Percentiles rank a stretch among this genome's conserved stretches.
These are phyloP conservation scores for Cyphomyrmex costatus DNA, from an alignment of 1,140 invertebrate species.

Conservation along the genomic window DNA sequence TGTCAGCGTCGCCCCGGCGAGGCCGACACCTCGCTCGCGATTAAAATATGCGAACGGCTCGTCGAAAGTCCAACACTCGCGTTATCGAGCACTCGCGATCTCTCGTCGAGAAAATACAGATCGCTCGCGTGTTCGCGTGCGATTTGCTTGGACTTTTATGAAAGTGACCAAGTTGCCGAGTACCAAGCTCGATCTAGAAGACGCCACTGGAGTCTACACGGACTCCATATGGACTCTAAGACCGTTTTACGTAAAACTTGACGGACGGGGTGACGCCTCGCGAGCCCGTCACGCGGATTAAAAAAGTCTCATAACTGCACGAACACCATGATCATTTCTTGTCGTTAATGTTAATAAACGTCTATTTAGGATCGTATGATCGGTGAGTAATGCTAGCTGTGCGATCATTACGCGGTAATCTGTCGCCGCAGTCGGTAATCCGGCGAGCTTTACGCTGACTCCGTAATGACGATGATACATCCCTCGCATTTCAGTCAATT, in stretches of 20 bases:
- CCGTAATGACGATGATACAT: slow-evolving; percentile 83
- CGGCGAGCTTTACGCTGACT: slow-evolving; percentile 80
- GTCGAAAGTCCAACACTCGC: slow-evolving; percentile 17
- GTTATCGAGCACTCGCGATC: slow-evolving; percentile 38
- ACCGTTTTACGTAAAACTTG: slow-evolving; percentile 37
- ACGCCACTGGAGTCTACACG: slow-evolving; percentile 18
- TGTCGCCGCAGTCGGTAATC: slow-evolving; percentile 80
- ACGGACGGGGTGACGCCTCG: slow-evolving; percentile 64
- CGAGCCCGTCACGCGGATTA: slow-evolving; percentile 35
- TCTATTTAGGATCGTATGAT: slow-evolving; percentile 47
- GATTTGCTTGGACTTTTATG: slow-evolving; percentile 22
- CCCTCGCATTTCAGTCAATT: slow-evolving; percentile 83
- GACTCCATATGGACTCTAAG: slow-evolving; percentile 66
- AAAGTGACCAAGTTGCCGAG: slow-evolving; percentile 24
- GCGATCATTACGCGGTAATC: slow-evolving; percentile 81
- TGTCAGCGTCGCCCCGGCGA: slow-evolving; percentile 39
- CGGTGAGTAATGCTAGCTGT: slow-evolving; percentile 29
- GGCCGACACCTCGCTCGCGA: slow-evolving; percentile 20
- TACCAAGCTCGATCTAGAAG: slow-evolving; percentile 23
- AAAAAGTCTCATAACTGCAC: not conserved
- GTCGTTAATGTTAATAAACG: slow-evolving; percentile 11
- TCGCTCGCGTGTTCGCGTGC: slow-evolving; percentile 11
- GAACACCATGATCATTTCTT: slow-evolving; percentile 55
- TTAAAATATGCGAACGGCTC: slow-evolving; percentile 22
- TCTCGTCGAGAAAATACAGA: not conserved